A percentile compares a stretch with the other conserved stretches of the same genome.
These are phyloP conservation scores for Aphrocallistes beatrix DNA, from an alignment of 37 sponge, comb jelly and placozoan genomes.

Conservation along the genomic window DNA sequence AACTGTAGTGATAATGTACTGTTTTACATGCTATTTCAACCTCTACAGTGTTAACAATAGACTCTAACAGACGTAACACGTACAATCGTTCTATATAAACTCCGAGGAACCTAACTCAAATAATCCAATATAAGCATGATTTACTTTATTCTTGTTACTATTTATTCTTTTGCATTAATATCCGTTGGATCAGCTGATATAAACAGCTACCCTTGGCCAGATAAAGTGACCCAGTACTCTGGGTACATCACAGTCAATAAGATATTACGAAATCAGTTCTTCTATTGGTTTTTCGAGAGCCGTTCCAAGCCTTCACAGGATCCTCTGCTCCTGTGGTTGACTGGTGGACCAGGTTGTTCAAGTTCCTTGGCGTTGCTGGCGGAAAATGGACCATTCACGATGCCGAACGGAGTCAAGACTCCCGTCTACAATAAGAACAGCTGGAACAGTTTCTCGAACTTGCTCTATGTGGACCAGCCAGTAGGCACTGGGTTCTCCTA, in stretches of 20 bases:
- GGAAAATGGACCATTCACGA: conserved; percentile 46
- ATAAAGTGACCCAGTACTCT: conserved; percentile 30
- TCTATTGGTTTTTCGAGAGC: conserved; percentile 50
- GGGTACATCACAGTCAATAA: conserved; percentile 26
- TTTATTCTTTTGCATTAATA: too few relatives aligned
- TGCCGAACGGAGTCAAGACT: conserved; percentile 21
- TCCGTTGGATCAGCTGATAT: too few relatives aligned
- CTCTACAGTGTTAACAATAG: too few relatives aligned
- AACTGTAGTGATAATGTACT: too few relatives aligned
- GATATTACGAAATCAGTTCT: conserved; percentile 28
- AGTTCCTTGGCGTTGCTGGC: conserved; percentile 34
- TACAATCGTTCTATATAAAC: too few relatives aligned
- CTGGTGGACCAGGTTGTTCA: conserved; percentile 48
- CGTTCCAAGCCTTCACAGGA: conserved; percentile 29
- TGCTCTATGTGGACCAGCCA: conserved; percentile 45
- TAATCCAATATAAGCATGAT: too few relatives aligned
- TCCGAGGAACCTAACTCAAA: too few relatives aligned
- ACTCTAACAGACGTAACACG: too few relatives aligned
- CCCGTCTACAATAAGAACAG: conserved; percentile 32
- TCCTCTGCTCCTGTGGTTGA: conserved; percentile 40
- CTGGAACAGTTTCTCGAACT: conserved; percentile 40
- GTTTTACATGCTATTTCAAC: too few relatives aligned
- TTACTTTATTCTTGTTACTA: too few relatives aligned
- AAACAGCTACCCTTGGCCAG: conserved; percentile 25
- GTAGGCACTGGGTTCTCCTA: conserved; percentile 46